Conservation (phyloP, 2,797 vertebrate species). For the Coccyzus lansbergi region DNA sequence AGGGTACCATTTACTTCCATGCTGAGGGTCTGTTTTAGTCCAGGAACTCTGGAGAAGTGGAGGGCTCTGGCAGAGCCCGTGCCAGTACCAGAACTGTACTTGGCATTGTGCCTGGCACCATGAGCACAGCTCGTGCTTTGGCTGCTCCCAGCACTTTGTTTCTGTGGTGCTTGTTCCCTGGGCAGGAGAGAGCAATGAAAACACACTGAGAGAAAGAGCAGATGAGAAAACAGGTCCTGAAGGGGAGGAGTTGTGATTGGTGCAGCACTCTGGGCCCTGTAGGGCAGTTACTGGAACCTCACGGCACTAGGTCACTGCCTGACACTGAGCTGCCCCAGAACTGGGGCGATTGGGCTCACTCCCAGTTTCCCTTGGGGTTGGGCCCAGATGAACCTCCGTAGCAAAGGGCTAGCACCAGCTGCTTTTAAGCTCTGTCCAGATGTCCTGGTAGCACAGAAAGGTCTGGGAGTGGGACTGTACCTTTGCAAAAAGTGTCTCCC, state of each 20-base stretch:
- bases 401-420: background rate
- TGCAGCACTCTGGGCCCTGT: background rate
- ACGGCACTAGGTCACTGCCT: background rate
- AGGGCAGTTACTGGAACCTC: background rate
- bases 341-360: background rate
- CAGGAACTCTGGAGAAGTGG: background rate
- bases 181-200: accelerated
- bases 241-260: background rate
- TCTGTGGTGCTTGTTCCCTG: background rate
- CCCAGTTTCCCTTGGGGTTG: background rate
- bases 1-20: background rate
- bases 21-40: background rate
- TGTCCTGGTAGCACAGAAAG: background rate
- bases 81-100: background rate
- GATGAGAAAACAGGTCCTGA: background rate
- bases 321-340: background rate
- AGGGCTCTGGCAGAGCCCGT: background rate
- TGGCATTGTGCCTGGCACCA: background rate
- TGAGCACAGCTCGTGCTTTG: constrained; percentile 13
- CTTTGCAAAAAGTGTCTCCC: background rate
- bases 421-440: background rate
- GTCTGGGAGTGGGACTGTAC: background rate
- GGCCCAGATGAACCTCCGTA: background rate
- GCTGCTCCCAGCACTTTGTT: background rate
- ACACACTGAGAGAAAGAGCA: background rate